A percentile compares a stretch with the other conserved stretches of the same genome.
phyloP scores from a whole-genome alignment of 2,888 invertebrate genomes.

The Agrochola circellaris region DNA sequence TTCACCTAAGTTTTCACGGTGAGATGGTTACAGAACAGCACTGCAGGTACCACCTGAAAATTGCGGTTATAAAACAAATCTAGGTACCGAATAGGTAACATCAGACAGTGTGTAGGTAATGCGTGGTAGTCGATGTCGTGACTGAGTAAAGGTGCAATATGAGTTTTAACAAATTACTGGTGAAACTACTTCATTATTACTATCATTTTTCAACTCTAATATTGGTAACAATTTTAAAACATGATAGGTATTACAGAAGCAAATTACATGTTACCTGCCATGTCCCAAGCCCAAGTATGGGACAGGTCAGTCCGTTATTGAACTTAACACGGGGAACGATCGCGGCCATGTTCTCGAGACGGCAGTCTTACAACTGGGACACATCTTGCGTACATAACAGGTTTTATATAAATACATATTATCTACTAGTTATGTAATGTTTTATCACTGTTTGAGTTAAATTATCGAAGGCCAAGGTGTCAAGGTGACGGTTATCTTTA shows the following conservation, averaged over 20 bases:
- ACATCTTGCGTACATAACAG: constrained; percentile 18
- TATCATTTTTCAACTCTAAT: neutral
- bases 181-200: neutral
- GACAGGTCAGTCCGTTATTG: constrained; percentile 87
- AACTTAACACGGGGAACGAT: constrained; percentile 82
- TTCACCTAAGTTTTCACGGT: too few relatives aligned
- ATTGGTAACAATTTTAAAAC: neutral
- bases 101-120: neutral
- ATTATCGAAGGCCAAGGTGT: constrained; percentile 19
- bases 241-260: neutral
- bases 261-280: constrained; percentile 88
- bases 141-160: neutral
- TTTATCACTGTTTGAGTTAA: constrained; percentile 30
- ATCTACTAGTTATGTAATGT: constrained; percentile 26
- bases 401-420: constrained; percentile 23
- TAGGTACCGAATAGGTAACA: constrained; percentile 11
- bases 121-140: neutral
- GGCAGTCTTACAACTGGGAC: constrained; percentile 26
- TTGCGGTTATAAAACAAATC: constrained; percentile 27
- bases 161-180: neutral
- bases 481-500: constrained; percentile 24
- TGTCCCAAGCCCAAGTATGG: constrained; percentile 91
- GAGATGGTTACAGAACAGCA: too few relatives aligned
- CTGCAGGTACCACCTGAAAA: constrained; percentile 35
- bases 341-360: constrained; percentile 50